Evolutionary conservation across 2,113 vertebrate genomes (phyloP).

Genomic region (Pangasianodon gigas): DNA sequence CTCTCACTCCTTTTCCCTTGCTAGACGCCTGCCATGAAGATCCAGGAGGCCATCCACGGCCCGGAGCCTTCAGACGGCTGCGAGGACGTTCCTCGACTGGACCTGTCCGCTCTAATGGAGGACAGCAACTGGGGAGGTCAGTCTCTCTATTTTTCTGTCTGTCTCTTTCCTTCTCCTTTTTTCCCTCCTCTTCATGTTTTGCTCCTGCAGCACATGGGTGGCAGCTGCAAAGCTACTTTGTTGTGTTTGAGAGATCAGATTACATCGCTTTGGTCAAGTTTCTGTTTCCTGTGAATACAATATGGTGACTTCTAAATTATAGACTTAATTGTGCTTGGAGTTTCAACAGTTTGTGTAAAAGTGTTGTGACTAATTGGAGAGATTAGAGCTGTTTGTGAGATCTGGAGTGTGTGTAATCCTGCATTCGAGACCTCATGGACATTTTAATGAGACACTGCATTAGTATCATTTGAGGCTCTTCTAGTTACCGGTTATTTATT

Average conservation of each 20-base stretch:
- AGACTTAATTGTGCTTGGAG: too few relatives aligned
- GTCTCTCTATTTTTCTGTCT: constrained; percentile 32
- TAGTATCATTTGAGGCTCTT: background rate
- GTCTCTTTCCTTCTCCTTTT: constrained; percentile 9
- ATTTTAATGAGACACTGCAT: constrained; percentile 17
- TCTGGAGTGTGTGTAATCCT: background rate
- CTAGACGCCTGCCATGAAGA: constrained; percentile 91
- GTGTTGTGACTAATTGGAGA: background rate
- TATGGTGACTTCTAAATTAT: background rate
- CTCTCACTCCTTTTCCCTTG: constrained; percentile 60
- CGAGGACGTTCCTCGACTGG: constrained; percentile 84
- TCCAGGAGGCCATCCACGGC: constrained; percentile 83
- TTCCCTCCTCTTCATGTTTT: constrained; percentile 16
- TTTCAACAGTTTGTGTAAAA: constrained; percentile 1
- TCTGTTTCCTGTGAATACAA: background rate
- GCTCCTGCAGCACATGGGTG: constrained; percentile 56
- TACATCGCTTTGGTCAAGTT: constrained; percentile 15
- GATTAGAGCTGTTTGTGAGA: constrained; percentile 10
- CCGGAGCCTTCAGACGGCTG: constrained; percentile 74
- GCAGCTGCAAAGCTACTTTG: constrained; percentile 59
- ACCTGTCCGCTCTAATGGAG: constrained; percentile 83
- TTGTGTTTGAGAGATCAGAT: constrained; percentile 30
- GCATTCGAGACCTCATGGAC: constrained; percentile 10
- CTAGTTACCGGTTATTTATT: background rate
- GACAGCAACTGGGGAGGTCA: constrained; percentile 91